Conservation (phyloP, 2,888 invertebrate genomes). For the Andrena haemorrhoa region DNA sequence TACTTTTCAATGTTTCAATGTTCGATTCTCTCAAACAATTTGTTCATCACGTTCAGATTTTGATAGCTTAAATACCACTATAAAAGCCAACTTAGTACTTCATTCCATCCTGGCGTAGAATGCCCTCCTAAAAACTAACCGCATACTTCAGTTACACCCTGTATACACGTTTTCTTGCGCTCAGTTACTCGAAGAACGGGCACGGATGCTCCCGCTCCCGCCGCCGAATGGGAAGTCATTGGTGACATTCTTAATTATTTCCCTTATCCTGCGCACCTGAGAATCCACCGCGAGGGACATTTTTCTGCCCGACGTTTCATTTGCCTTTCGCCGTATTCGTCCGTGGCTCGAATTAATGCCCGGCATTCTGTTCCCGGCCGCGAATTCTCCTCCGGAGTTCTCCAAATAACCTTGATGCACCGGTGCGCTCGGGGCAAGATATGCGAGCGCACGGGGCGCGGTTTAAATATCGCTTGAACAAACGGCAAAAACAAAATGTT, state of each 20-base stretch:
- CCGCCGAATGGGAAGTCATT: slow-evolving; percentile 34
- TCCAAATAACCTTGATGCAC: slow-evolving; percentile 38
- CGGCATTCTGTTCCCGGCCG: slow-evolving; percentile 35
- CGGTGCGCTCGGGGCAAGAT: slow-evolving; percentile 12
- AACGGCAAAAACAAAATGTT: slow-evolving; percentile 23
- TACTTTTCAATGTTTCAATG: too few species aligned
- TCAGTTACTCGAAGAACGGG: background rate
- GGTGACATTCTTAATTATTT: slow-evolving; percentile 66
- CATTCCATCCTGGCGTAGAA: too few species aligned
- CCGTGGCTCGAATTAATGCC: slow-evolving; percentile 59
- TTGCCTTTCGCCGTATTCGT: slow-evolving; percentile 49
- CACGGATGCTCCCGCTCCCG: background rate
- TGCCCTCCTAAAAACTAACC: too few species aligned
- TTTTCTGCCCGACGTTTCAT: slow-evolving; percentile 61
- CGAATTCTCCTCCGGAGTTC: slow-evolving; percentile 23
- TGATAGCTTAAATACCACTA: too few species aligned
- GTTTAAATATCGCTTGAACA: slow-evolving; percentile 27
- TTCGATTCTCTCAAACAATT: too few species aligned
- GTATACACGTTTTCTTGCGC: background rate
- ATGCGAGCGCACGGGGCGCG: slow-evolving; percentile 27
- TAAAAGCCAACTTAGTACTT: too few species aligned
- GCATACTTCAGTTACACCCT: too few species aligned
- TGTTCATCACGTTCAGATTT: too few species aligned
- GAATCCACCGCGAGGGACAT: slow-evolving; percentile 34
- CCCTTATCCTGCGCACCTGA: slow-evolving; percentile 34